These are phyloP conservation scores for Steinernema feltiae DNA, from an alignment of 1,140 invertebrate species.

Conservation along the genomic window DNA sequence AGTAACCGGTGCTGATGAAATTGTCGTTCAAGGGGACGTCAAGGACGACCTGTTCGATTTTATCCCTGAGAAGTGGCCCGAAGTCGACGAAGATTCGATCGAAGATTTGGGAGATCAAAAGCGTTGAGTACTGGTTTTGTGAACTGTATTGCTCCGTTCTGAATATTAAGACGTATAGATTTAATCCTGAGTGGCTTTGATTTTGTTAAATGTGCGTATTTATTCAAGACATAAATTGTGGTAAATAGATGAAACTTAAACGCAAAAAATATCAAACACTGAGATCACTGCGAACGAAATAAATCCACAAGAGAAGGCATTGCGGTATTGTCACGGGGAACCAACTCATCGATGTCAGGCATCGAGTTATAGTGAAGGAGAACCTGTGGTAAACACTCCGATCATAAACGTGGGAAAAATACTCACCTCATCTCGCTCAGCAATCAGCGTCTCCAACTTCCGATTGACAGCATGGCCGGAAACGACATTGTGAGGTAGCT, in stretches of 20 bases:
- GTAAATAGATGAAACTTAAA: no score
- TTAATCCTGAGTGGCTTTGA: no score
- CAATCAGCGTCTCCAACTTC: background rate
- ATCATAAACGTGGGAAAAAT: background rate
- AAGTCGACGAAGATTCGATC: conserved; percentile 58
- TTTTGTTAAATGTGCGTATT: no score
- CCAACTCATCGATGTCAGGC: background rate
- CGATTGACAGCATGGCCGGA: background rate
- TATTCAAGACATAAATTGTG: no score
- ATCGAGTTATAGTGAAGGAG: background rate
- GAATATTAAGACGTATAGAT: no score
- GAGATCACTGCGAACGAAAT: background rate
- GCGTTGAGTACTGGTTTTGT: conserved; percentile 28
- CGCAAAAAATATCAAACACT: no score
- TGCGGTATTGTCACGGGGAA: background rate
- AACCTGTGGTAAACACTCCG: background rate
- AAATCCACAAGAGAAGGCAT: conserved; percentile 2
- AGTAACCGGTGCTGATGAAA: conserved; percentile 95
- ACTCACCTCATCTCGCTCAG: background rate
- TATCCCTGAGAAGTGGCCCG: conserved; percentile 92
- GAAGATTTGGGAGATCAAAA: conserved; percentile 44
- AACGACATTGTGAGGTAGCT: background rate
- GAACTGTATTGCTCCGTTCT: no score
- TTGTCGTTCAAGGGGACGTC: conserved; percentile 81
- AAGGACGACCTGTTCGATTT: conserved; percentile 87